Conservation (phyloP, 1,140 invertebrate species). For the Rhynchophorus ferrugineus region DNA sequence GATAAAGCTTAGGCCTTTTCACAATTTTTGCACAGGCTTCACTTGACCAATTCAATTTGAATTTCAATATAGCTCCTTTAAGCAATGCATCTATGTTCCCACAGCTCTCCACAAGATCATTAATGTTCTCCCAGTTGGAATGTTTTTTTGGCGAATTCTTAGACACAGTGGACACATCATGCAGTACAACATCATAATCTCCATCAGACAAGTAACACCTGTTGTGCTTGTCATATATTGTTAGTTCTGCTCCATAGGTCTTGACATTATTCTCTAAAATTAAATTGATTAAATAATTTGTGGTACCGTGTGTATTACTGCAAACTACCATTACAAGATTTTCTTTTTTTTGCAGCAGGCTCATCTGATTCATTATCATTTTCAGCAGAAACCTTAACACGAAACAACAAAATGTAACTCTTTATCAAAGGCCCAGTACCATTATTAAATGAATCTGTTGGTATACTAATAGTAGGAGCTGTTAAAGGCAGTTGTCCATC, state of each 20-base stretch:
- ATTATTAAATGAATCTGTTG: conserved; percentile 74
- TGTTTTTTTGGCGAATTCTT: conserved; percentile 56
- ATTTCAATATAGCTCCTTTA: conserved; percentile 71
- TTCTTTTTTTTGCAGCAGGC: conserved; percentile 54
- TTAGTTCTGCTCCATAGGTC: conserved; percentile 75
- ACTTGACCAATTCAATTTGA: conserved; percentile 73
- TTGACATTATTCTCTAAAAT: conserved; percentile 42
- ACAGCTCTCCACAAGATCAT: conserved; percentile 52
- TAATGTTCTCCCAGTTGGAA: conserved; percentile 75
- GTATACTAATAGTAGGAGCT: conserved; percentile 72
- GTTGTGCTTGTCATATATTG: conserved; percentile 85
- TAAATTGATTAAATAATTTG: conserved; percentile 4
- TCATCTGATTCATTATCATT: conserved; percentile 44
- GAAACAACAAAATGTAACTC: conserved; percentile 78
- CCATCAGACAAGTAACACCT: conserved; percentile 78
- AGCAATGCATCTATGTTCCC: conserved; percentile 63
- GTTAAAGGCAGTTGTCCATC: conserved; percentile 60
- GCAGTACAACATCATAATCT: conserved; percentile 80
- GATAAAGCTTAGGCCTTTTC: conserved; percentile 54
- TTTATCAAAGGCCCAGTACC: conserved; percentile 77
- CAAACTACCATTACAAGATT: conserved; percentile 35
- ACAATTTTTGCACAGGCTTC: conserved; percentile 62
- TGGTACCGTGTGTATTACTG: conserved; percentile 23
- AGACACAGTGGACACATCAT: conserved; percentile 52
- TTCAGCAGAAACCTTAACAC: conserved; percentile 55